A percentile compares a stretch with the other conserved stretches of the same genome.
Evolutionary conservation across 2,888 invertebrate species (phyloP).

Genomic region (Epinotia bilunana): DNA sequence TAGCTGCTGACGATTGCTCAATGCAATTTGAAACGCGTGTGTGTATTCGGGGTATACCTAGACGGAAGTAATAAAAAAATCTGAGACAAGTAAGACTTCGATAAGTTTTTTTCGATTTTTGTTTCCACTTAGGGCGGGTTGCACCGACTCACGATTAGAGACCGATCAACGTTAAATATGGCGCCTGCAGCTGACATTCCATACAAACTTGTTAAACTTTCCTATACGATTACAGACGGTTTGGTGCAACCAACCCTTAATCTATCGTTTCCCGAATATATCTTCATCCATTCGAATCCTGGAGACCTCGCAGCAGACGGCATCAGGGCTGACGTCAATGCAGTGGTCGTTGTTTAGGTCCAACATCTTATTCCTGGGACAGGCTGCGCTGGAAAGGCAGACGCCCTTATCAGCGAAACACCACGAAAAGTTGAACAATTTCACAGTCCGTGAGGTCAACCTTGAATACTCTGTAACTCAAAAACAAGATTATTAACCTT

Average conservation of each 20-base stretch:
- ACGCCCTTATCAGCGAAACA: constrained; percentile 54
- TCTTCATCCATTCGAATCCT: constrained; percentile 52
- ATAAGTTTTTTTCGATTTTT: no score
- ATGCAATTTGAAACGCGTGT: no score
- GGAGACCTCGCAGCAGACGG: constrained; percentile 57
- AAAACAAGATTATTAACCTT: background rate
- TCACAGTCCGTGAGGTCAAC: background rate
- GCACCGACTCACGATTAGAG: no score
- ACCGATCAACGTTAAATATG: no score
- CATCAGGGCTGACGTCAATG: constrained; percentile 46
- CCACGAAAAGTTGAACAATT: background rate
- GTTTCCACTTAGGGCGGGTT: no score
- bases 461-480: background rate
- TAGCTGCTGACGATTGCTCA: no score
- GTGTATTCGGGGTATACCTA: background rate
- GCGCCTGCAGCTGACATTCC: no score
- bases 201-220: no score
- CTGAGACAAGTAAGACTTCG: no score
- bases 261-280: constrained; percentile 45
- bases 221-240: no score
- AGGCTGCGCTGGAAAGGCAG: constrained; percentile 55
- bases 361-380: constrained; percentile 54
- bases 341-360: constrained; percentile 50
- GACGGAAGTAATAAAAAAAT: background rate
- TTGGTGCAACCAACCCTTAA: background rate